phyloP scores from a whole-genome alignment of 1,140 invertebrate genomes.

The Heliconius congener region DNA sequence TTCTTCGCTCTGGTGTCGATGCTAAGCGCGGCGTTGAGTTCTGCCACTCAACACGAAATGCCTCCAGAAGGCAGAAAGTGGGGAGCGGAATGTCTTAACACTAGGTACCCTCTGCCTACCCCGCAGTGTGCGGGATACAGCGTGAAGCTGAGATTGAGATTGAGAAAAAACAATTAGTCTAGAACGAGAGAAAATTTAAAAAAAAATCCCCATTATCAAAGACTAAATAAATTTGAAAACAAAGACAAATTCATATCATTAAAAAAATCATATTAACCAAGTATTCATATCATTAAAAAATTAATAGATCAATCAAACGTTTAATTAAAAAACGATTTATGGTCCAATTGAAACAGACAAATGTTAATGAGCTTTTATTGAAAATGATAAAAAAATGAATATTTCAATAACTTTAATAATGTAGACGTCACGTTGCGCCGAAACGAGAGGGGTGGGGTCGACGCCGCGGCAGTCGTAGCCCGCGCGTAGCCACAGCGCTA shows the following conservation, averaged over 20 bases:
- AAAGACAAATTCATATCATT: background rate
- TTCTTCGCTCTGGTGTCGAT: no score
- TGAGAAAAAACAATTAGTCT: no score
- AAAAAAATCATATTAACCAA: background rate
- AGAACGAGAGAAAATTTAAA: background rate
- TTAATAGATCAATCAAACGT: background rate
- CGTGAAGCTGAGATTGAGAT: no score
- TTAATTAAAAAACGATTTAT: conserved; percentile 20
- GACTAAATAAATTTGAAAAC: background rate
- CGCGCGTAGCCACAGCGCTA: conserved; percentile 70
- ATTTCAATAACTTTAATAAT: conserved; percentile 39
- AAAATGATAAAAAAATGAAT: conserved; percentile 29
- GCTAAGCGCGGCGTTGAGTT: no score
- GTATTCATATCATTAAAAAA: conserved; percentile 1
- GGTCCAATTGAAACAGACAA: background rate
- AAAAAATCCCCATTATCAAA: background rate
- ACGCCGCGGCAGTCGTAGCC: conserved; percentile 66
- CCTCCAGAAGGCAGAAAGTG: no score
- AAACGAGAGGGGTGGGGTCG: conserved; percentile 60
- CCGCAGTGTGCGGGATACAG: no score
- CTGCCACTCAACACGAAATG: no score
- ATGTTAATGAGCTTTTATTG: conserved; percentile 21
- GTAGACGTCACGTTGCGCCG: conserved; percentile 39
- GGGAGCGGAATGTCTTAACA: no score
- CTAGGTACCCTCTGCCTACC: no score